A percentile compares a stretch with the other conserved stretches of the same genome.
Evolutionary conservation across 1,140 invertebrate genomes (phyloP).

Genomic region (Pseudomyrmex pallidus): DNA sequence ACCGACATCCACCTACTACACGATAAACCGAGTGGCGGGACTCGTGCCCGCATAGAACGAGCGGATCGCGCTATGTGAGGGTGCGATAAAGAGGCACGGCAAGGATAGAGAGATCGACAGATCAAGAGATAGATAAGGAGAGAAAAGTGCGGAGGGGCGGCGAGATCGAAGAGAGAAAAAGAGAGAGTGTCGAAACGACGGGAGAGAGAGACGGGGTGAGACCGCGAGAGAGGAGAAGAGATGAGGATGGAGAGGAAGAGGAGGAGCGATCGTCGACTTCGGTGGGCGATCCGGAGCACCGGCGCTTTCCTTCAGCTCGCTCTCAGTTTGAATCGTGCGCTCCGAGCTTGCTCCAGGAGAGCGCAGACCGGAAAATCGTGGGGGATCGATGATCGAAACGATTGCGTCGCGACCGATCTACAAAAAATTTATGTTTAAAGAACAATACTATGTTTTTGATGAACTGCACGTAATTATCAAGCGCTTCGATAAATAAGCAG

Average conservation of each 20-base stretch:
- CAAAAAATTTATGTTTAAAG: background rate
- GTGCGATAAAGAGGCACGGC: slow-evolving; percentile 43
- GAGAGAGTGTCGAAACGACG: background rate
- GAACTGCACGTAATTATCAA: background rate
- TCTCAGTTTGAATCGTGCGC: slow-evolving; percentile 75
- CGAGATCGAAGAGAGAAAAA: background rate
- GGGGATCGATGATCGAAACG: slow-evolving; percentile 1
- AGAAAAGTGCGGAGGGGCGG: slow-evolving; percentile 9
- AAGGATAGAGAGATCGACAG: slow-evolving; percentile 27
- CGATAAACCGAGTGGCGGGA: slow-evolving; percentile 30
- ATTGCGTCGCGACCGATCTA: slow-evolving; percentile 23
- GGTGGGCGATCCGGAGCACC: slow-evolving; percentile 55
- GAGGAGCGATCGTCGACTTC: slow-evolving; percentile 65
- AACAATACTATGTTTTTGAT: background rate
- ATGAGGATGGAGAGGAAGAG: slow-evolving; percentile 49
- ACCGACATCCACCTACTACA: slow-evolving; percentile 43
- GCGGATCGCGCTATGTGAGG: slow-evolving; percentile 15
- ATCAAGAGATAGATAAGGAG: slow-evolving; percentile 37
- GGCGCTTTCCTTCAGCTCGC: slow-evolving; percentile 40
- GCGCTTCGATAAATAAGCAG: background rate
- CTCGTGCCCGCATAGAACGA: slow-evolving; percentile 34
- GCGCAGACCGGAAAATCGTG: background rate
- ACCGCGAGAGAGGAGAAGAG: background rate
- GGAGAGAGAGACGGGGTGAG: slow-evolving; percentile 4
- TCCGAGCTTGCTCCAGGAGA: slow-evolving; percentile 57